phyloP scores from a whole-genome alignment of 2,113 vertebrate genomes.

The cattle (Bos taurus) region DNA sequence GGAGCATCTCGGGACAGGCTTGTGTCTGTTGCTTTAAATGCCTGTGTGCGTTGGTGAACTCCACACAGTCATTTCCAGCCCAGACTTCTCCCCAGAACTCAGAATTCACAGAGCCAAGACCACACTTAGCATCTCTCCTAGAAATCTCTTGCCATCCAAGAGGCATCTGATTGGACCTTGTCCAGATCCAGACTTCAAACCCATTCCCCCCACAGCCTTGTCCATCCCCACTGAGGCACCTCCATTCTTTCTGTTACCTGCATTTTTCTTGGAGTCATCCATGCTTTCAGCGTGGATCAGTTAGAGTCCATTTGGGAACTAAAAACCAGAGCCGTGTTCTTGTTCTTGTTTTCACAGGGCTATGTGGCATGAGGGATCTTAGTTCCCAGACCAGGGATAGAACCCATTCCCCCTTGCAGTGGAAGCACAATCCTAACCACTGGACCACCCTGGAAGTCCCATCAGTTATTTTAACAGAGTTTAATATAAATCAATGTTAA shows the following conservation, averaged over 20 bases:
- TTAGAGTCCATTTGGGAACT: neutral
- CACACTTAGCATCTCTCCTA: no score
- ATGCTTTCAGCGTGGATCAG: neutral
- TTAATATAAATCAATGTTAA: neutral
- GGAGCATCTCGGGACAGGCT: neutral
- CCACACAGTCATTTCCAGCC: neutral
- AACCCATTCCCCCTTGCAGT: neutral
- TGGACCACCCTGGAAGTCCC: neutral
- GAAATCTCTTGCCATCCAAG: no score
- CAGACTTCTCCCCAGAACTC: neutral
- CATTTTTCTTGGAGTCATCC: neutral
- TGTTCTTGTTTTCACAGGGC: neutral
- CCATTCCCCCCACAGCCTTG: neutral
- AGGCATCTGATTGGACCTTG: neutral
- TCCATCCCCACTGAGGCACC: neutral
- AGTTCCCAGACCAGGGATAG: neutral
- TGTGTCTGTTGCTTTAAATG: neutral
- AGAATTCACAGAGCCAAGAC: neutral
- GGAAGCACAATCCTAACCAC: neutral
- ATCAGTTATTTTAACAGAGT: neutral
- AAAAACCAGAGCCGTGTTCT: neutral
- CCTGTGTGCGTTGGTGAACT: fast-evolving
- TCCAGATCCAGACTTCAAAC: neutral
- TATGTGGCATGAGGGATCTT: neutral
- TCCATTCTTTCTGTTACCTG: neutral